Evolutionary conservation across 2,113 vertebrate genomes (phyloP).

Genomic region (Taxidea taxus): DNA sequence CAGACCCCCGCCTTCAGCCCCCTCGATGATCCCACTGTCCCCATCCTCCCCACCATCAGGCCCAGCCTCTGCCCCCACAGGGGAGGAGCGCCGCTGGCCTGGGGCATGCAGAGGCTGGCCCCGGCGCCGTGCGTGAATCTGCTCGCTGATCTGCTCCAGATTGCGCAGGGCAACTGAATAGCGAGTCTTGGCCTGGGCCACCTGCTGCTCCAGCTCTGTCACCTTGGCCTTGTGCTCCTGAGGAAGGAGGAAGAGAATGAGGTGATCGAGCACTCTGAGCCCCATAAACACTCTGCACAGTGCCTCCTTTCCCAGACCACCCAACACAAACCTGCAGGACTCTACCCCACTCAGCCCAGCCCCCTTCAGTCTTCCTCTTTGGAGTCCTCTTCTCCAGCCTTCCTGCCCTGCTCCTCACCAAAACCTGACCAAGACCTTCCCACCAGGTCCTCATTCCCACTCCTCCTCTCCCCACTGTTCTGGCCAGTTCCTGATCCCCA

Average conservation of each 20-base stretch:
- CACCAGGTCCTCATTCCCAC: background rate
- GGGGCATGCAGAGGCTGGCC: conserved; percentile 52
- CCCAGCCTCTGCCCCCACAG: conserved; percentile 72
- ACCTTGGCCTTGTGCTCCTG: conserved; percentile 94
- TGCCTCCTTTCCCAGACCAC: too few relatives aligned
- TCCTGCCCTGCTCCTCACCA: background rate
- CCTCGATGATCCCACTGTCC: conserved; percentile 79
- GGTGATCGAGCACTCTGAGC: too few relatives aligned
- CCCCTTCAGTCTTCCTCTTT: background rate
- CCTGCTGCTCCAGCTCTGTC: conserved; percentile 86
- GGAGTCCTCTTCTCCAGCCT: background rate
- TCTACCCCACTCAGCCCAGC: background rate
- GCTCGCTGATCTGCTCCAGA: conserved; percentile 94
- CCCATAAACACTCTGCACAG: too few relatives aligned
- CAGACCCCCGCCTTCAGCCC: conserved; percentile 57
- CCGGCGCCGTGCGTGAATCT: conserved; percentile 88
- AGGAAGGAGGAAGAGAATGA: too few relatives aligned
- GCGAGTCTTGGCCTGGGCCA: conserved; percentile 89
- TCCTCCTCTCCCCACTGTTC: background rate
- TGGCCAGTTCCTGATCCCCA: background rate
- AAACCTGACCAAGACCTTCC: background rate
- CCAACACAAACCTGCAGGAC: background rate
- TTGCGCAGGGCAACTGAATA: conserved; percentile 92
- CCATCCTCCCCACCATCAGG: conserved; percentile 40
- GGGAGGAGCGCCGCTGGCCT: conserved; percentile 62